A percentile compares a stretch with the other conserved stretches of the same genome.
These are phyloP conservation scores for Gryllus bimaculatus DNA, from an alignment of 1,140 invertebrate species.

Conservation along the genomic window DNA sequence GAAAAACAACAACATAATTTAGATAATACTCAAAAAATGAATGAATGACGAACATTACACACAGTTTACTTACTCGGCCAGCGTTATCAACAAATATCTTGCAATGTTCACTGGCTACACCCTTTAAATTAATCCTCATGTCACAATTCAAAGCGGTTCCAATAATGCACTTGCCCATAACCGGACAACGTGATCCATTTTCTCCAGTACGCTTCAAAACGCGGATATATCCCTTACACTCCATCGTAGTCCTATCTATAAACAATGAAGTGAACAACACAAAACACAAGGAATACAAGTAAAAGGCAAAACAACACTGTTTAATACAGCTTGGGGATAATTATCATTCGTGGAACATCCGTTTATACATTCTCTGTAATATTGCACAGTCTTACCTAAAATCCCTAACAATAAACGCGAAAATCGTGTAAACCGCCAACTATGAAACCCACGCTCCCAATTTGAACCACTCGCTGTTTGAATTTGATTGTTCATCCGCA, in stretches of 20 bases:
- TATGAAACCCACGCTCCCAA: neutral
- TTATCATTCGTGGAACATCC: too few species aligned
- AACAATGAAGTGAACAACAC: neutral
- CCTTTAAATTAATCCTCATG: neutral
- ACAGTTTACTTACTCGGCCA: neutral
- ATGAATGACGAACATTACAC: neutral
- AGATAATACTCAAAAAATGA: neutral
- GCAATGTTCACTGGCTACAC: neutral
- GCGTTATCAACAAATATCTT: neutral
- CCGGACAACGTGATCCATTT: neutral
- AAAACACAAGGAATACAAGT: neutral
- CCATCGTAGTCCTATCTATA: neutral
- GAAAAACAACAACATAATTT: neutral
- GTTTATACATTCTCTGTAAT: too few species aligned
- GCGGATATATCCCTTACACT: neutral
- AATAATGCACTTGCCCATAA: neutral
- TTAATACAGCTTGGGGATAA: too few species aligned
- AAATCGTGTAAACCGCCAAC: neutral
- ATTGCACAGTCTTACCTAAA: too few species aligned
- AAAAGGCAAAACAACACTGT: neutral
- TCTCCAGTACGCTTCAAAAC: neutral
- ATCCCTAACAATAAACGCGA: neutral
- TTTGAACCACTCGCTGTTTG: neutral
- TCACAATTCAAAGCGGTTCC: neutral
- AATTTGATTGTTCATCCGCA: neutral